phyloP scores from a whole-genome alignment of 2,113 vertebrate species.

The Paralichthys olivaceus region DNA sequence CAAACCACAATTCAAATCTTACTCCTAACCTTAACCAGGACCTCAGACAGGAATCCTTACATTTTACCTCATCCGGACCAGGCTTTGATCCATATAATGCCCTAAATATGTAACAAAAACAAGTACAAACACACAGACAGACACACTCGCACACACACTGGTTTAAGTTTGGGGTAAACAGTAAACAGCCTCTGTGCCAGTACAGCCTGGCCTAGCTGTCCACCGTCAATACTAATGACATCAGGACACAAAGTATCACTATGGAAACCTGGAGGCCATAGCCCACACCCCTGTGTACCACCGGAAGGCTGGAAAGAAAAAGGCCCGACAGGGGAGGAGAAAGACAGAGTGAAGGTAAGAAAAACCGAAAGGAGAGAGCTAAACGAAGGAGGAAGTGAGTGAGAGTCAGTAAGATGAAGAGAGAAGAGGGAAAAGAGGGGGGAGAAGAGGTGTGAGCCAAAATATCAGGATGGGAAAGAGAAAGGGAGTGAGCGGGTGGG shows the following conservation, averaged over 20 bases:
- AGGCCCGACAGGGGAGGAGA: constrained; percentile 22
- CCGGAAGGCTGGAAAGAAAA: constrained; percentile 46
- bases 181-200: constrained; percentile 66
- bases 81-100: too few species aligned
- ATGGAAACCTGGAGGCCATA: constrained; percentile 71
- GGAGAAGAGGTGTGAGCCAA: constrained; percentile 36
- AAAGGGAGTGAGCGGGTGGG: constrained; percentile 25
- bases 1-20: background rate
- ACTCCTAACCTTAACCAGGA: too few species aligned
- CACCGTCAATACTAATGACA: constrained; percentile 80
- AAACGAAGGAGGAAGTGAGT: constrained; percentile 55
- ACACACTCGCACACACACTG: constrained; percentile 6
- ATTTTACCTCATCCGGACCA: too few species aligned
- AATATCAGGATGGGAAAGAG: constrained; percentile 27
- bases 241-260: constrained; percentile 75
- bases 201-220: constrained; percentile 69
- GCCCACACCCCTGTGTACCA: constrained; percentile 51
- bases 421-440: background rate
- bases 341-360: constrained; percentile 40
- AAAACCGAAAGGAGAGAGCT: constrained; percentile 14
- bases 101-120: too few species aligned
- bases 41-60: too few species aligned
- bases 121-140: background rate
- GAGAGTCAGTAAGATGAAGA: constrained; percentile 55
- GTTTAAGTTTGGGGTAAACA: constrained; percentile 69